A percentile compares a stretch with the other conserved stretches of the same genome.
These are phyloP conservation scores for Aphodius granarius DNA, from an alignment of 2,888 invertebrate genomes.

Conservation along the genomic window DNA sequence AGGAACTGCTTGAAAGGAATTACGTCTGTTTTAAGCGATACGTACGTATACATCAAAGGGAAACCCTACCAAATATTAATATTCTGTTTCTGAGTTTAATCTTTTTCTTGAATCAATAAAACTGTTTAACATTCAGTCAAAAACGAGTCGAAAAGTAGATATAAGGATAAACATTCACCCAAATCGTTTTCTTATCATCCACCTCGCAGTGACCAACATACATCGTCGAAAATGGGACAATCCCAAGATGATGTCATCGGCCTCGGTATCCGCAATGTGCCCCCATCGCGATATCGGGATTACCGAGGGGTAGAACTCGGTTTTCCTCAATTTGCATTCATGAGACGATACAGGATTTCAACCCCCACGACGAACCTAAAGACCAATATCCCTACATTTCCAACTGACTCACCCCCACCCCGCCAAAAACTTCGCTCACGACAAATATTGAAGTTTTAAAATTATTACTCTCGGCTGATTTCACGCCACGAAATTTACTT, in stretches of 20 bases:
- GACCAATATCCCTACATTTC: neutral
- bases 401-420: neutral
- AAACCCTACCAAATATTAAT: no score
- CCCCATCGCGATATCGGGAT: neutral
- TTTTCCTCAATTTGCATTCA: neutral
- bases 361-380: neutral
- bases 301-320: neutral
- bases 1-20: no score
- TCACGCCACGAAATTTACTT: neutral
- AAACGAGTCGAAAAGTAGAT: neutral
- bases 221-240: neutral
- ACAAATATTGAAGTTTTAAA: neutral
- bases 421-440: neutral
- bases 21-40: no score
- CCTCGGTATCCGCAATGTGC: neutral
- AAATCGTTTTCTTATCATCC: neutral
- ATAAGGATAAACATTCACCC: neutral
- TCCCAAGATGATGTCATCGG: neutral
- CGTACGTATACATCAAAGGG: no score
- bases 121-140: neutral
- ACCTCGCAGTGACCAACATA: neutral
- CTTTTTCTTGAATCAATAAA: neutral
- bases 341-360: neutral
- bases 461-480: neutral
- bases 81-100: no score